phyloP scores from a whole-genome alignment of 2,888 invertebrate species.

The Empis stercorea region DNA sequence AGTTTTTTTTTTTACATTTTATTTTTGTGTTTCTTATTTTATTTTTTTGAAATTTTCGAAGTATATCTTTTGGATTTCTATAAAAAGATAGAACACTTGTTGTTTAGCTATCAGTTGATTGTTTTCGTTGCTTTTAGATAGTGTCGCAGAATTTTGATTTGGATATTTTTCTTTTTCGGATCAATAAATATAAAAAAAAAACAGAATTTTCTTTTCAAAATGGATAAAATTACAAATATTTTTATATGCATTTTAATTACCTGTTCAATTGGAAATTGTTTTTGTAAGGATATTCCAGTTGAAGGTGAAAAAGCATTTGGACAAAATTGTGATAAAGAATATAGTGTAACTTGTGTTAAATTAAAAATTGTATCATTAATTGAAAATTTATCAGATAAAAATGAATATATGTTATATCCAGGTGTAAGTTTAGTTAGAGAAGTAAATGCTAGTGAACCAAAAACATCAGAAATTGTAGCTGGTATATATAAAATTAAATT shows the following conservation, averaged over 20 bases:
- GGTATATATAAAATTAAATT: constrained; percentile 23
- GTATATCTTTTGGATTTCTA: background rate
- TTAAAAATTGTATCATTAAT: constrained; percentile 64
- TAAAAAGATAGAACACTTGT: background rate
- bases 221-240: too few relatives aligned
- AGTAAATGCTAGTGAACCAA: constrained; percentile 42
- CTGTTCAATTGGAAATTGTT: too few relatives aligned
- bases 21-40: background rate
- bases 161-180: background rate
- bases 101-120: background rate
- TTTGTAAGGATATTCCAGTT: too few relatives aligned
- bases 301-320: too few relatives aligned
- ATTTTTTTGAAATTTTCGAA: too few relatives aligned
- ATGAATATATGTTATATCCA: constrained; percentile 53
- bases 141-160: background rate
- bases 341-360: constrained; percentile 64
- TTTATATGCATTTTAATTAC: too few relatives aligned
- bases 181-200: too few relatives aligned
- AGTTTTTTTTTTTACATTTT: background rate
- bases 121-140: background rate
- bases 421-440: constrained; percentile 64
- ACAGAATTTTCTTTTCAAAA: too few relatives aligned
- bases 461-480: constrained; percentile 54
- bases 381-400: constrained; percentile 55
- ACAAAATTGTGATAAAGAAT: constrained; percentile 39